phyloP scores from a whole-genome alignment of 92 coral and sea anemone genomes.

The Epizoanthus ramosus region DNA sequence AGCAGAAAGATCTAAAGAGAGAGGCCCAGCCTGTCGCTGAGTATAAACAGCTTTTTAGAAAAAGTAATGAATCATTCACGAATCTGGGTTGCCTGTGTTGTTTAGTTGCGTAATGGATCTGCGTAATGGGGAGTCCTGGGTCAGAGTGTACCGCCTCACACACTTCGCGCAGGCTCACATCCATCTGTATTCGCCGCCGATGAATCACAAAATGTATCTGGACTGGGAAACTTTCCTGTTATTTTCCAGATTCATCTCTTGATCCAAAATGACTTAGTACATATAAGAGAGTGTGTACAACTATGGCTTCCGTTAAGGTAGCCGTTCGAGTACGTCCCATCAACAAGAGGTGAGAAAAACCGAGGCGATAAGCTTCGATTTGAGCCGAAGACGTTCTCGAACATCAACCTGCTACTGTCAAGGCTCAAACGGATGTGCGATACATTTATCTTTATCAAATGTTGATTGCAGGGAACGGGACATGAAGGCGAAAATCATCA shows the following conservation, averaged over 20 bases:
- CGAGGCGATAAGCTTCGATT: constrained; percentile 26
- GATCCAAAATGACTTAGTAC: constrained; percentile 62
- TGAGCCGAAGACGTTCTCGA: constrained; percentile 8
- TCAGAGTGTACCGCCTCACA: constrained; percentile 28
- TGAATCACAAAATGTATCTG: constrained; percentile 29
- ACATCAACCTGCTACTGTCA: not conserved
- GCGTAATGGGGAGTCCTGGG: constrained; percentile 9
- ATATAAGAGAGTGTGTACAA: constrained; percentile 28
- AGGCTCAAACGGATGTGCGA: not conserved
- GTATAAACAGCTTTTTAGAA: no score
- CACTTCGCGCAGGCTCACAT: constrained; percentile 46
- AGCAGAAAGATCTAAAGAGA: no score
- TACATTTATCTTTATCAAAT: constrained; percentile 24
- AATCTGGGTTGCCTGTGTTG: no score
- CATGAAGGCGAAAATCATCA: constrained; percentile 90
- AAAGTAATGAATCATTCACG: no score
- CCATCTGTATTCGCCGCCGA: constrained; percentile 18
- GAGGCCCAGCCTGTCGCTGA: no score
- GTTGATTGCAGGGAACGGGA: constrained; percentile 86
- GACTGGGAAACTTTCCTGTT: constrained; percentile 4
- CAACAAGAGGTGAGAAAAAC: constrained; percentile 81
- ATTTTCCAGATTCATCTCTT: constrained; percentile 7
- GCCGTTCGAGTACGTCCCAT: constrained; percentile 99
- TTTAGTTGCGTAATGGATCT: no score
- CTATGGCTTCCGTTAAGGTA: constrained; percentile 98